Evolutionary conservation across 2,113 vertebrate species (phyloP).

Genomic region (Bufo bufo): DNA sequence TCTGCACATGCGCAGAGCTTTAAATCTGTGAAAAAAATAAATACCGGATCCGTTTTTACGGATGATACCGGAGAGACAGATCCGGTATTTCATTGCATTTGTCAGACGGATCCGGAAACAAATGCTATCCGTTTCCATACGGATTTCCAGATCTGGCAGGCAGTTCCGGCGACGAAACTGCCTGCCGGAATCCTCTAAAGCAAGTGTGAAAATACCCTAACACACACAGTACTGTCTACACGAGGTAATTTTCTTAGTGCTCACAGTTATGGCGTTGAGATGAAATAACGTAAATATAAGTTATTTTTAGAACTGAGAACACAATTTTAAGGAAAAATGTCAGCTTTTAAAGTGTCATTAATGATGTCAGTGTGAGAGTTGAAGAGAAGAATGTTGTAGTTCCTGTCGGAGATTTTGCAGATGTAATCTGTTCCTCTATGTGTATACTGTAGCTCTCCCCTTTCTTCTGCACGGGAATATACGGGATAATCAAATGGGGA

Average conservation of each 20-base stretch:
- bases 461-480: background rate
- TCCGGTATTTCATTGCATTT: too few relatives aligned
- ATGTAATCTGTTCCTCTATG: background rate
- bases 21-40: too few relatives aligned
- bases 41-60: too few relatives aligned
- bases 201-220: too few relatives aligned
- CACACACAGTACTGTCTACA: too few relatives aligned
- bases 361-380: slow-evolving; percentile 22
- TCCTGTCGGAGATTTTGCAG: slow-evolving; percentile 17
- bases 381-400: slow-evolving; percentile 7
- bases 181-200: too few relatives aligned
- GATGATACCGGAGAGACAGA: too few relatives aligned
- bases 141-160: too few relatives aligned
- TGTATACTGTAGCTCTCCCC: background rate
- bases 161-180: too few relatives aligned
- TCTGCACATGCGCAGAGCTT: too few relatives aligned
- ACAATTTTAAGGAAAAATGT: slow-evolving; percentile 30
- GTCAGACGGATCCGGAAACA: too few relatives aligned
- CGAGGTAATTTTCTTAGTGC: background rate
- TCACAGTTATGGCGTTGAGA: background rate
- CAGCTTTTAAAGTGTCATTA: slow-evolving; percentile 11
- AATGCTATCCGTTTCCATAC: too few relatives aligned
- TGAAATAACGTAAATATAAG: slow-evolving; percentile 1
- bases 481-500: background rate
- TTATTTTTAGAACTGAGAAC: slow-evolving; percentile 9